phyloP scores from a whole-genome alignment of 2,797 vertebrate species.

The Macrochelys suwanniensis region DNA sequence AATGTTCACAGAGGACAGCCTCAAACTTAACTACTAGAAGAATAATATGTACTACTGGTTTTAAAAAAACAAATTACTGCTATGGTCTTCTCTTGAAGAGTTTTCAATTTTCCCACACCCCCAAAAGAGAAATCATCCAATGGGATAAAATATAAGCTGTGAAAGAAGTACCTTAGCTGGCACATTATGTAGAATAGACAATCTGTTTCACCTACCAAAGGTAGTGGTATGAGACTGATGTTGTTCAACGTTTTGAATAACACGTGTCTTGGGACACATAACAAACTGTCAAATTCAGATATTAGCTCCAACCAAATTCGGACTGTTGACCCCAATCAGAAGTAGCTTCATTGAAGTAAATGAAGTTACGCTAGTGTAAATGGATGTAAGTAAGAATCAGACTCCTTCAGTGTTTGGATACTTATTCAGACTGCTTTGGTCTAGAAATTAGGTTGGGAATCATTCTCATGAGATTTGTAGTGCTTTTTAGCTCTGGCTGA shows the following conservation, averaged over 20 bases:
- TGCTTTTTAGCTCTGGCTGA: not conserved
- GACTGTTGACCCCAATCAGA: not conserved
- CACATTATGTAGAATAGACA: not conserved
- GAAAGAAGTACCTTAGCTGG: not conserved
- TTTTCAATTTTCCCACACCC: too few species aligned
- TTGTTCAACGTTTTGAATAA: not conserved
- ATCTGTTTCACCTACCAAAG: not conserved
- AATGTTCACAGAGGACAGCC: not conserved
- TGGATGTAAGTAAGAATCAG: not conserved
- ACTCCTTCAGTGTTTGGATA: not conserved
- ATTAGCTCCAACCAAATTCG: not conserved
- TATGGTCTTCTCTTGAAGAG: not conserved
- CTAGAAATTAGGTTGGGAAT: not conserved
- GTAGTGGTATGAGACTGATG: not conserved
- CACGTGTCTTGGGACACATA: not conserved
- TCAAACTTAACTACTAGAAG: not conserved
- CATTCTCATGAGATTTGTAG: accelerated
- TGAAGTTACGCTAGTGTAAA: not conserved
- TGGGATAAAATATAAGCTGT: not conserved
- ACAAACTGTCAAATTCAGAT: not conserved
- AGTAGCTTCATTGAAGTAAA: not conserved
- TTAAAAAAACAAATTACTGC: not conserved
- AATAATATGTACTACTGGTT: accelerated
- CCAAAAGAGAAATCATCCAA: not conserved
- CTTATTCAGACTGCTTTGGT: not conserved